phyloP scores from a whole-genome alignment of 2,888 invertebrate genomes.

The Drosophila cognata region DNA sequence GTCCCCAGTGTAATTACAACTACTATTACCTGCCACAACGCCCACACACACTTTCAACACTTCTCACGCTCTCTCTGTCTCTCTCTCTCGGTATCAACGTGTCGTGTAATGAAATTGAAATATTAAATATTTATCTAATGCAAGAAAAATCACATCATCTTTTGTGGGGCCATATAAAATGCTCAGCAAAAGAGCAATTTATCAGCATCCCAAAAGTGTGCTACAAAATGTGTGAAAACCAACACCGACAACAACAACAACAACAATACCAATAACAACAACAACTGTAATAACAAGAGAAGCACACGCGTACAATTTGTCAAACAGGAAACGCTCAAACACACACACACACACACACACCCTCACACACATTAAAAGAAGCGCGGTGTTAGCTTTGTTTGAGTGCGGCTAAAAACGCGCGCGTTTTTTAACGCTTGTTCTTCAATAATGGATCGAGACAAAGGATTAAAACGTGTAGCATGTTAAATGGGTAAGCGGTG shows the following conservation, averaged over 20 bases:
- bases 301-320: conserved; percentile 49
- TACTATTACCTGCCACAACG: background rate
- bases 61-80: background rate
- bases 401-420: conserved; percentile 36
- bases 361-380: background rate
- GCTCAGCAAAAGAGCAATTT: conserved; percentile 72
- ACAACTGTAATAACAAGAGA: conserved; percentile 30
- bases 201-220: conserved; percentile 75
- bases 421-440: conserved; percentile 41
- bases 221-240: conserved; percentile 60
- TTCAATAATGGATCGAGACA: conserved; percentile 40
- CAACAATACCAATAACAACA: conserved; percentile 36
- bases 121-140: conserved; percentile 74
- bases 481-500: conserved; percentile 67
- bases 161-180: conserved; percentile 48
- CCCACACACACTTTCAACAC: background rate
- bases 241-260: conserved; percentile 33
- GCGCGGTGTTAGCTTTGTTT: conserved; percentile 1
- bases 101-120: conserved; percentile 67
- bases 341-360: conserved; percentile 10
- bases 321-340: conserved; percentile 35
- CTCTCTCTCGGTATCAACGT: background rate
- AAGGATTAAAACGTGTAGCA: conserved; percentile 55
- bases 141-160: conserved; percentile 68
- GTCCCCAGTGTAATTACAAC: background rate